Conservation (phyloP, 1,140 invertebrate genomes). For the Drosophila parabipectinata region DNA sequence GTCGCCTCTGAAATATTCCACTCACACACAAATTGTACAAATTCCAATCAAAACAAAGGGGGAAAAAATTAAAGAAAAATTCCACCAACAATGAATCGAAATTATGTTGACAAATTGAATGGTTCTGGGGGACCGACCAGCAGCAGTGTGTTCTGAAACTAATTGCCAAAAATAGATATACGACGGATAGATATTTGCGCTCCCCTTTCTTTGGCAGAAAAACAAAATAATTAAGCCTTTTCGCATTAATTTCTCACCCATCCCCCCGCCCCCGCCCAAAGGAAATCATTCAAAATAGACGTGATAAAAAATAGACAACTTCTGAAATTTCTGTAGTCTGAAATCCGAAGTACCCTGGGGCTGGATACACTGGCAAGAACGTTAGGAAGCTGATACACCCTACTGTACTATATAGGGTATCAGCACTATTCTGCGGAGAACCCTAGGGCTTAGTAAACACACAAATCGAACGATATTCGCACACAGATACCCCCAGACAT, state of each 20-base stretch:
- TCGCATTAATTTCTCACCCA: slow-evolving; percentile 37
- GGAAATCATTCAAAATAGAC: slow-evolving; percentile 22
- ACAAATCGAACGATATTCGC: slow-evolving; percentile 35
- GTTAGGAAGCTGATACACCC: neutral
- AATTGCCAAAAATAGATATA: slow-evolving; percentile 57
- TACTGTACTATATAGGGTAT: neutral
- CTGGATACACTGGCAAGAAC: neutral
- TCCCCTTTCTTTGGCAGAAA: slow-evolving; percentile 32
- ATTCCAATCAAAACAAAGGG: slow-evolving; percentile 61
- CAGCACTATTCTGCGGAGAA: slow-evolving; percentile 15
- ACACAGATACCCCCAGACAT: neutral
- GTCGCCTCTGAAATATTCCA: slow-evolving; percentile 54
- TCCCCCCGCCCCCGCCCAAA: neutral
- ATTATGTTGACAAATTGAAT: slow-evolving; percentile 43
- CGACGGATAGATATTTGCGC: neutral
- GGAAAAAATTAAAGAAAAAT: slow-evolving; percentile 46
- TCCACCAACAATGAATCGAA: slow-evolving; percentile 38
- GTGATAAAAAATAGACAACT: slow-evolving; percentile 32
- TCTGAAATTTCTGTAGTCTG: too few relatives aligned
- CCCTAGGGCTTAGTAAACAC: slow-evolving; percentile 31
- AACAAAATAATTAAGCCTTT: slow-evolving; percentile 76
- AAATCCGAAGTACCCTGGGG: neutral
- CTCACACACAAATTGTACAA: slow-evolving; percentile 53
- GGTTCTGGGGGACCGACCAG: slow-evolving; percentile 7
- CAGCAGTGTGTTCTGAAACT: slow-evolving; percentile 2